Conservation (phyloP, 2,797 vertebrate genomes). For the Sebastolobus altivelis region DNA sequence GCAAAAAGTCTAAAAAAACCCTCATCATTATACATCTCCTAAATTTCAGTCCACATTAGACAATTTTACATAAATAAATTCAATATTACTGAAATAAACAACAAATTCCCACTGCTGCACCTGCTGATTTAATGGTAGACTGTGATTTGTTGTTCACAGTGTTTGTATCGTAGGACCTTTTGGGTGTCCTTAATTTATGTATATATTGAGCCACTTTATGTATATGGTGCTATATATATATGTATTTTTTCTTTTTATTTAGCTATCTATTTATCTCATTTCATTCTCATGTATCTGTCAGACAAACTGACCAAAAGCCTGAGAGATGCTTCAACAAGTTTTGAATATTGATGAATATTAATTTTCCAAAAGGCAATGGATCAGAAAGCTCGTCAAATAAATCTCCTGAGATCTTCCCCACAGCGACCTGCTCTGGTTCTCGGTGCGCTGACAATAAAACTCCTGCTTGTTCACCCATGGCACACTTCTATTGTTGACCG, state of each 20-base stretch:
- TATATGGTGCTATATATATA: no score
- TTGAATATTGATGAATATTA: not conserved
- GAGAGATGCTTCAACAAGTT: not conserved
- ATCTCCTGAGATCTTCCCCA: constrained; percentile 20
- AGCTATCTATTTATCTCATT: no score
- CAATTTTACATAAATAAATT: not conserved
- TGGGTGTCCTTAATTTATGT: not conserved
- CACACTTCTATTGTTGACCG: constrained; percentile 89
- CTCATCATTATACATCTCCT: not conserved
- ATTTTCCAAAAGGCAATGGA: not conserved
- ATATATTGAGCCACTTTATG: no score
- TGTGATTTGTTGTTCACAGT: not conserved
- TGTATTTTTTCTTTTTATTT: no score
- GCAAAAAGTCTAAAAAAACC: not conserved
- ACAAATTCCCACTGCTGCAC: not conserved
- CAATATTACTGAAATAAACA: not conserved
- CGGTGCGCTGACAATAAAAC: constrained; percentile 66
- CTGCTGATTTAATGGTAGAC: not conserved
- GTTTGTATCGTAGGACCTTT: not conserved
- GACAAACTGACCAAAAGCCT: not conserved
- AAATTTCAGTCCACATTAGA: not conserved
- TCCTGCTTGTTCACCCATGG: constrained; percentile 79
- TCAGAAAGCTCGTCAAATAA: constrained; percentile 17
- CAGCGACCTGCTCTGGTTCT: constrained; percentile 38
- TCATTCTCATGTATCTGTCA: not conserved